Evolutionary conservation across 2,888 invertebrate genomes (phyloP), one percentile per base, ranked within the genome.

Genomic region (Chaetogeoica ovagalla): DNA sequence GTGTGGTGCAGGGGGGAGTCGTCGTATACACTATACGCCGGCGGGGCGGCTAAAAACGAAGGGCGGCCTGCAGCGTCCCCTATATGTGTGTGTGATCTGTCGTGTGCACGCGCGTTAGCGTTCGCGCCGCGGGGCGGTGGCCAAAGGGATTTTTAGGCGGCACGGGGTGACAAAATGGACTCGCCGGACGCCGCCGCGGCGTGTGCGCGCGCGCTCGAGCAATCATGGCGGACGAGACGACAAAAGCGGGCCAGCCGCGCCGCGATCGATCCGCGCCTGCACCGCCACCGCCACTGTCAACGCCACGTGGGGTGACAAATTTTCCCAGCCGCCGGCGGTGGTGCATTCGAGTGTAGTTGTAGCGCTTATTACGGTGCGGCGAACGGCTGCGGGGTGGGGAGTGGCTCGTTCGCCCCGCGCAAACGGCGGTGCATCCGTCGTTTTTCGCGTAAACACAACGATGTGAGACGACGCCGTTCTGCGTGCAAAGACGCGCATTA

Each of bases 151-250:
- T 5, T 43, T 15, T 9, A 17, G 23, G 39, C 9, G 59, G 43
- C 7, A 17, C 21, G 30, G 39, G 39, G 60, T 23, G 65, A 43
- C 69, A 48, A 48, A 48, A 48, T 48, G 48, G 48, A 48, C 48
- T 11, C 48, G 60, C 48, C 21, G 55, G 62, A 70, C 70, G 63
- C 79, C n/a, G n/a, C n/a, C n/a, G n/a, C n/a, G n/a, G n/a, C n/a
- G n/a, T n/a, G n/a, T n/a, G 79, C 30, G 57, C 79, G 55, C 6
- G 71, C 43, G 19, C 30, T 19, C 57, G 72, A 57, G 70, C 63
- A 77, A 77, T 77, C 77, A 77, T 77, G 77, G 77, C 77, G 77
- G 77, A 7, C 8, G 43, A n/a, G n/a, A 77, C 77, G 69, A 69
- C 77, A 77, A 77, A 77, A 77, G 70, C 70, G n/a, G 79, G 21